Percentiles rank a stretch among this genome's conserved stretches.
phyloP scores from a whole-genome alignment of 2,888 invertebrate species.

The Drosophila suboccidentalis region DNA sequence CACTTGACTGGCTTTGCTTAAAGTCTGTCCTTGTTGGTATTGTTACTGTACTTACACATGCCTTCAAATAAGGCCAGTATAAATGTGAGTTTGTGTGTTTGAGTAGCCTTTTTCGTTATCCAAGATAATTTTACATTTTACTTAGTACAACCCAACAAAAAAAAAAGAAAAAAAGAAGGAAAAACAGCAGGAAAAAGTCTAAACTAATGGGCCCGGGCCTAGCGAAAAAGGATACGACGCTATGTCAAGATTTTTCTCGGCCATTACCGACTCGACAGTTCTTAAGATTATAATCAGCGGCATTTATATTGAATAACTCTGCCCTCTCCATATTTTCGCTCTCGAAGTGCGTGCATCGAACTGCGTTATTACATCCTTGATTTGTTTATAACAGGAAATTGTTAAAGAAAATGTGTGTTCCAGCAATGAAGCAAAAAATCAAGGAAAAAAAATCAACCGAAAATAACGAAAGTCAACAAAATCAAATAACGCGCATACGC shows the following conservation, averaged over 20 bases:
- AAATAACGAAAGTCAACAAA: constrained; percentile 45
- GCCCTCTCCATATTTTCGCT: constrained; percentile 3
- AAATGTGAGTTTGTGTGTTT: constrained; percentile 24
- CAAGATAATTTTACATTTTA: constrained; percentile 57
- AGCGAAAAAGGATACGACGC: constrained; percentile 23
- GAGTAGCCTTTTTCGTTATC: constrained; percentile 55
- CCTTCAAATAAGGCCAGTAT: constrained; percentile 27
- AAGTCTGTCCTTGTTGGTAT: constrained; percentile 56
- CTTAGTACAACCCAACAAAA: constrained; percentile 22
- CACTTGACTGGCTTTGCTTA: constrained; percentile 74
- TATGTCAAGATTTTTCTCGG: constrained; percentile 36
- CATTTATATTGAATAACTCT: constrained; percentile 68
- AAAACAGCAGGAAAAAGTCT: constrained; percentile 6
- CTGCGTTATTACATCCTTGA: constrained; percentile 82
- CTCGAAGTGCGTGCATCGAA: constrained; percentile 62
- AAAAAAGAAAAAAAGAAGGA: neutral
- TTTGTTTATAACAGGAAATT: constrained; percentile 80
- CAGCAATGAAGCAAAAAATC: constrained; percentile 13
- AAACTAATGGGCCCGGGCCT: constrained; percentile 61
- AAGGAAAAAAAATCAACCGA: neutral
- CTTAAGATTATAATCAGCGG: constrained; percentile 76
- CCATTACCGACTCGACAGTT: constrained; percentile 63
- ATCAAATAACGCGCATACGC: constrained; percentile 70
- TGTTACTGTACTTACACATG: constrained; percentile 58
- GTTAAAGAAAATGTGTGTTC: constrained; percentile 66